Conservation (phyloP, 92 coral and sea anemone genomes). For the Zoanthus sansibaricus region DNA sequence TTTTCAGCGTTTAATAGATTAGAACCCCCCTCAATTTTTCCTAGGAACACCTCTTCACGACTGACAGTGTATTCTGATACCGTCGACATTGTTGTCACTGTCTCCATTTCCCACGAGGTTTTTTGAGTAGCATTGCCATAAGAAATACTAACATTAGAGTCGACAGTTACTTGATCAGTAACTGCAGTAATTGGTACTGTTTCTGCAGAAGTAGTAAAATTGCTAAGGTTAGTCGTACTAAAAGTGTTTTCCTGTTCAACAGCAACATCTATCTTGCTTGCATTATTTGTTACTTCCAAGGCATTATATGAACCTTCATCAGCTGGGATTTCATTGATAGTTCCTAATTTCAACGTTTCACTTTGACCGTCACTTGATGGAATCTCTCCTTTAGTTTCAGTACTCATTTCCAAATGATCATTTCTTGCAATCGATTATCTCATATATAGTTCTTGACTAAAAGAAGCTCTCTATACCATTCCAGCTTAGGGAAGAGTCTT, state of each 20-base stretch:
- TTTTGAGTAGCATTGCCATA: background rate
- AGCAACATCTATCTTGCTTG: background rate
- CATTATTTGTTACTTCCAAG: background rate
- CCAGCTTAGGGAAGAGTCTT: too few relatives aligned
- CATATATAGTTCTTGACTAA: too few relatives aligned
- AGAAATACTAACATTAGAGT: background rate
- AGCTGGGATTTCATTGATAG: background rate
- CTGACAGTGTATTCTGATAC: background rate
- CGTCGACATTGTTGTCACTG: background rate
- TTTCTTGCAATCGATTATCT: background rate
- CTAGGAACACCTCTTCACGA: background rate
- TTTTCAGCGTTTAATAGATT: background rate
- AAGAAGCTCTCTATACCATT: too few relatives aligned
- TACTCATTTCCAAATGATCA: background rate
- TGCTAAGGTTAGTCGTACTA: background rate
- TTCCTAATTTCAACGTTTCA: background rate
- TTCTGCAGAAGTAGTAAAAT: background rate
- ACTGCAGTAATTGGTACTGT: background rate
- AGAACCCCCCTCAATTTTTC: background rate
- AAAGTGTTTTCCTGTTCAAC: background rate
- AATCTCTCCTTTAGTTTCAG: background rate
- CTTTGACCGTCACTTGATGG: background rate
- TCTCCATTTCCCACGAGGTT: background rate
- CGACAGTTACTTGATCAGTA: background rate
- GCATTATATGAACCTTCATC: background rate